A percentile compares a stretch with the other conserved stretches of the same genome.
phyloP scores from a whole-genome alignment of 2,888 invertebrate genomes.

The Spatulosminthurus flaviceps region DNA sequence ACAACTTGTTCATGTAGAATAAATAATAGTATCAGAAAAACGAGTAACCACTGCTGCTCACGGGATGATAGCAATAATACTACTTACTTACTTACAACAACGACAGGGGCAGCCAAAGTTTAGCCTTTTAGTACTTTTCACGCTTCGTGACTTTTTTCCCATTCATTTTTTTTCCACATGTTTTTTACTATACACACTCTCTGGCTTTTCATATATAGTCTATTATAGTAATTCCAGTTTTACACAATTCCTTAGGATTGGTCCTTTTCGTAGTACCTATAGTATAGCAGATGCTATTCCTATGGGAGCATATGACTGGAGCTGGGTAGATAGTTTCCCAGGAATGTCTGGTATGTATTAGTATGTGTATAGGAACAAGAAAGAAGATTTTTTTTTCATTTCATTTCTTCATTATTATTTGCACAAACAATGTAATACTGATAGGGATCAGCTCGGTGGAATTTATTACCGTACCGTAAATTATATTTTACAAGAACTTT shows the following conservation, averaged over 20 bases:
- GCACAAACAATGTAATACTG: background rate
- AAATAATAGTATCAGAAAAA: too few species aligned
- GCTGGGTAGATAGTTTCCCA: too few species aligned
- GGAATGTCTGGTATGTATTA: too few species aligned
- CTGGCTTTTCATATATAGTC: too few species aligned
- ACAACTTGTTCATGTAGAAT: too few species aligned
- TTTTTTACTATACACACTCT: background rate
- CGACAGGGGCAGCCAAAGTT: background rate
- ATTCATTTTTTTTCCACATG: constrained; percentile 13
- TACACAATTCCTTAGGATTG: too few species aligned
- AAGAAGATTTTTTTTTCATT: background rate
- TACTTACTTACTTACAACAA: background rate
- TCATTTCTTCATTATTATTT: background rate
- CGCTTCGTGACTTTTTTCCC: constrained; percentile 30
- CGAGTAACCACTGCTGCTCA: background rate
- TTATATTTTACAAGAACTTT: background rate
- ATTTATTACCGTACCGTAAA: constrained; percentile 26
- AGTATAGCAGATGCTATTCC: too few species aligned
- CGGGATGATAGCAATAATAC: background rate
- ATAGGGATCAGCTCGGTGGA: background rate
- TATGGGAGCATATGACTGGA: too few species aligned
- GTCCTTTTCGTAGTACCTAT: too few species aligned
- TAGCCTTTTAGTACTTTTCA: constrained; percentile 28
- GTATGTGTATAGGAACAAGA: background rate
- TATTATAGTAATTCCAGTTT: too few species aligned